Conservation (phyloP, 2,113 vertebrate genomes). For the Austrofundulus limnaeus region DNA sequence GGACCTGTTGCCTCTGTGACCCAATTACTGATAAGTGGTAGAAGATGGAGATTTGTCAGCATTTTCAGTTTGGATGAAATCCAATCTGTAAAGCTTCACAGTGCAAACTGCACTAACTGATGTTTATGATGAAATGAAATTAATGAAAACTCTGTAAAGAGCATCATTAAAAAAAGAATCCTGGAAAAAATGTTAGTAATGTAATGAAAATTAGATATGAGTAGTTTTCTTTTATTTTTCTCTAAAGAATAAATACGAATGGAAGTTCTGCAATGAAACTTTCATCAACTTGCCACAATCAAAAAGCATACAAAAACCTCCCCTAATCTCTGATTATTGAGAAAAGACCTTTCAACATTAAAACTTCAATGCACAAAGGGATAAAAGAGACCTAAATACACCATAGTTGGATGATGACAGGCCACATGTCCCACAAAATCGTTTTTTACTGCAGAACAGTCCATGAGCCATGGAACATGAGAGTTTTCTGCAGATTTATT, state of each 20-base stretch:
- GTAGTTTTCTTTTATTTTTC: too few relatives aligned
- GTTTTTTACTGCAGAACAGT: slow-evolving; percentile 39
- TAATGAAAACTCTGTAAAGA: not conserved
- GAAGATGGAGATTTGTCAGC: not conserved
- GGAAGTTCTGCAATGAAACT: not conserved
- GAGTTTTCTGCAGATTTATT: slow-evolving; percentile 37
- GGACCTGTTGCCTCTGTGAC: too few relatives aligned
- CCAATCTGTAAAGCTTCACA: not conserved
- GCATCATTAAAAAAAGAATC: not conserved
- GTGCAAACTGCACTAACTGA: not conserved
- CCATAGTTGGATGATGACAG: slow-evolving; percentile 40
- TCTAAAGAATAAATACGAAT: too few relatives aligned
- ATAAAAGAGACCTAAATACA: slow-evolving; percentile 38
- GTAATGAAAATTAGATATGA: not conserved
- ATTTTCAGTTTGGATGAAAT: not conserved
- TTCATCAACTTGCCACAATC: not conserved
- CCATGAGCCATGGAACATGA: slow-evolving; percentile 46
- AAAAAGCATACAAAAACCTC: slow-evolving; percentile 10
- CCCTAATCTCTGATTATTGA: slow-evolving; percentile 28
- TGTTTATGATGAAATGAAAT: not conserved
- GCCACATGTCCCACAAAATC: slow-evolving; percentile 50
- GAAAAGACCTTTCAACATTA: slow-evolving; percentile 28
- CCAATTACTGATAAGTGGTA: too few relatives aligned
- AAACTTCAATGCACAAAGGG: slow-evolving; percentile 40
- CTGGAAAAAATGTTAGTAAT: not conserved